These are phyloP conservation scores for Thera britannica DNA, from an alignment of 2,888 invertebrate species.

Conservation along the genomic window DNA sequence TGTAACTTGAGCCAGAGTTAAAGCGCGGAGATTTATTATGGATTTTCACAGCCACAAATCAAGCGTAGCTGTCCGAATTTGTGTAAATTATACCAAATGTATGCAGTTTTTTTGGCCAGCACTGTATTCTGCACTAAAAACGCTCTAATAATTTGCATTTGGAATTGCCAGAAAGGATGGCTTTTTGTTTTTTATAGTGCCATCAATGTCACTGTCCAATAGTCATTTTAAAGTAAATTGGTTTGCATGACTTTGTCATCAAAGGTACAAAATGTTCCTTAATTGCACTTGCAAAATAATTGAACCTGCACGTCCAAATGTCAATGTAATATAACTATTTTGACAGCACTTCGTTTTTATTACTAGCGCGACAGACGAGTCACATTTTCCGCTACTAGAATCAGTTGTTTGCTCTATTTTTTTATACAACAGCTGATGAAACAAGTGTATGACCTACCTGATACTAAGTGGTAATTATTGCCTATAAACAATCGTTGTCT, in stretches of 20 bases:
- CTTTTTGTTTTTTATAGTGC: slow-evolving; percentile 2
- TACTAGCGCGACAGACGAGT: no score
- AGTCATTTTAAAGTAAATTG: not conserved
- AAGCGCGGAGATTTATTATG: slow-evolving; percentile 69
- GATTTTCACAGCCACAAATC: slow-evolving; percentile 72
- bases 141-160: slow-evolving; percentile 44
- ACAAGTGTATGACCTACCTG: no score
- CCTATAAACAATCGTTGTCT: no score
- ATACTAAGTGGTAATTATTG: no score
- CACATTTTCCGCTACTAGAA: no score
- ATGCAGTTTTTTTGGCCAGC: slow-evolving; percentile 56
- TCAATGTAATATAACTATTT: no score
- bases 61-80: slow-evolving; percentile 69
- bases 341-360: no score
- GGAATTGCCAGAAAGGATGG: slow-evolving; percentile 29
- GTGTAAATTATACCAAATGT: slow-evolving; percentile 62
- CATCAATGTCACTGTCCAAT: not conserved
- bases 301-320: no score
- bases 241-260: not conserved
- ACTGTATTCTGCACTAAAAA: slow-evolving; percentile 55
- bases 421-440: no score
- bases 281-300: no score
- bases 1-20: slow-evolving; percentile 45
- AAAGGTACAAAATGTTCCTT: not conserved
- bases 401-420: no score